These are phyloP conservation scores for Ryuthela nishihirai DNA, from an alignment of 2,888 invertebrate species.

Conservation along the genomic window DNA sequence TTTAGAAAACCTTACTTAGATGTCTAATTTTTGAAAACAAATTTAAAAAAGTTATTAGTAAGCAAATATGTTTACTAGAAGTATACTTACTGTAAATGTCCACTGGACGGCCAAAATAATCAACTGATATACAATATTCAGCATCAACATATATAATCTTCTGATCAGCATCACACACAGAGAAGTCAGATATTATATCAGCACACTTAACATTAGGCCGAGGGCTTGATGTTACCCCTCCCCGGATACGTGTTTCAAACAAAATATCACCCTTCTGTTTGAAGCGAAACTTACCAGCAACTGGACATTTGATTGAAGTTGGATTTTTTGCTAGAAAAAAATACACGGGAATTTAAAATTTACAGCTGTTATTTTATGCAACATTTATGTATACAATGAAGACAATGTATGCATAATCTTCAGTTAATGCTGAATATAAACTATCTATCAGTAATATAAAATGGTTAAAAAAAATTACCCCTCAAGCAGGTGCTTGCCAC, in stretches of 20 bases:
- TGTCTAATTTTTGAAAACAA: too few relatives aligned
- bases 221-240: conserved; percentile 90
- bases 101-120: conserved; percentile 87
- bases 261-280: conserved; percentile 83
- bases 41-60: too few relatives aligned
- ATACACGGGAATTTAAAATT: neutral
- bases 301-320: conserved; percentile 86
- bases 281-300: conserved; percentile 95
- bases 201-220: conserved; percentile 89
- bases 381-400: too few relatives aligned
- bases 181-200: conserved; percentile 89
- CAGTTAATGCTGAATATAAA: too few relatives aligned
- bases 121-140: conserved; percentile 93
- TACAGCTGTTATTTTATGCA: neutral
- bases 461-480: too few relatives aligned
- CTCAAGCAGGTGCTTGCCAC: too few relatives aligned
- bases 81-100: conserved; percentile 77
- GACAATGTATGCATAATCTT: too few relatives aligned
- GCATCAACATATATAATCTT: conserved; percentile 92
- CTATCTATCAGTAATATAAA: too few relatives aligned
- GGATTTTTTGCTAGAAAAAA: conserved; percentile 63
- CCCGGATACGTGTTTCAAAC: conserved; percentile 90
- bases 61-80: too few relatives aligned
- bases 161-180: conserved; percentile 91
- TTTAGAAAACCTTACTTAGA: too few relatives aligned